Percentiles rank a stretch among this genome's conserved stretches.
Evolutionary conservation across 1,140 invertebrate genomes (phyloP).

Genomic region (Pseudoatta argentina): DNA sequence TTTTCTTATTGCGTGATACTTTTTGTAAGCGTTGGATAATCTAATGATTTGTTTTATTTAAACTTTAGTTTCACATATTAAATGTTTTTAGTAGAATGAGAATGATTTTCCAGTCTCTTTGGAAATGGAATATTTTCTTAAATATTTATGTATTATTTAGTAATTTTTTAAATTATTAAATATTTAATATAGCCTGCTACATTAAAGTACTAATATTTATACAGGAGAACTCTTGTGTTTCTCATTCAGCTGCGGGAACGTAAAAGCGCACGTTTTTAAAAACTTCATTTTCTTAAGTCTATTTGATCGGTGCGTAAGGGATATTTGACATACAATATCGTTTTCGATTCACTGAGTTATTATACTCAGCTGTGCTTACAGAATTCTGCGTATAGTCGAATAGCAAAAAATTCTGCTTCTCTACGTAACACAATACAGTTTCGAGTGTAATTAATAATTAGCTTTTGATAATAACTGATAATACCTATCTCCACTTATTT

Average conservation of each 20-base stretch:
- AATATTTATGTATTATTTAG: background rate
- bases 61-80: background rate
- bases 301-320: slow-evolving; percentile 15
- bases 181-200: background rate
- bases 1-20: background rate
- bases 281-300: slow-evolving; percentile 17
- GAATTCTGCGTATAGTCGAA: slow-evolving; percentile 3
- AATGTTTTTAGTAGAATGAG: background rate
- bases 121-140: background rate
- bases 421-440: background rate
- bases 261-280: background rate
- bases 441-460: background rate
- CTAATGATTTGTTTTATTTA: background rate
- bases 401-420: background rate
- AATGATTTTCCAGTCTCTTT: background rate
- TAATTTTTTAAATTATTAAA: slow-evolving; percentile 17
- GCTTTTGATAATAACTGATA: background rate
- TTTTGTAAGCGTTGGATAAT: background rate
- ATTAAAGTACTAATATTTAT: background rate
- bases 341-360: slow-evolving; percentile 56
- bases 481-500: background rate
- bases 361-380: slow-evolving; percentile 69
- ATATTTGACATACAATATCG: slow-evolving; percentile 51
- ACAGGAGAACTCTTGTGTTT: background rate
- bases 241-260: background rate